phyloP scores from a whole-genome alignment of 2,113 vertebrate genomes.

The Tor tambroides region DNA sequence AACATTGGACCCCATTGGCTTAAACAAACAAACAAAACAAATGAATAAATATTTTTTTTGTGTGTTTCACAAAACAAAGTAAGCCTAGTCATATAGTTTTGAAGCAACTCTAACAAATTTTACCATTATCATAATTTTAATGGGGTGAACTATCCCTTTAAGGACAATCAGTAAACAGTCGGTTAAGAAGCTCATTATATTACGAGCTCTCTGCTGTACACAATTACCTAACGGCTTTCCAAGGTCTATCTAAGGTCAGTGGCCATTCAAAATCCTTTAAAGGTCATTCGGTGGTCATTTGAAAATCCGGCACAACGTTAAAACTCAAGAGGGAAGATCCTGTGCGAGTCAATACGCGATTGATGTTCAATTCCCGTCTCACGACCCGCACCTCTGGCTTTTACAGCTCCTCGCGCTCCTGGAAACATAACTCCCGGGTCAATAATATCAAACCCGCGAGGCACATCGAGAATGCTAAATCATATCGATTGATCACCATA shows the following conservation, averaged over 20 bases:
- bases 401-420: neutral
- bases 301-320: neutral
- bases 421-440: conserved; percentile 20
- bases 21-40: neutral
- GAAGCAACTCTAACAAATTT: too few relatives aligned
- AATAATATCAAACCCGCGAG: conserved; percentile 1
- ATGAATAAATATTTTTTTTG: neutral
- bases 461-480: neutral
- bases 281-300: conserved; percentile 2
- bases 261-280: neutral
- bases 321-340: neutral
- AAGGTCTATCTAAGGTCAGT: neutral
- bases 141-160: neutral
- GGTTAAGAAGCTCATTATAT: neutral
- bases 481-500: neutral
- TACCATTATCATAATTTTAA: too few relatives aligned
- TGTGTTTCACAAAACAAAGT: too few relatives aligned
- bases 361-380: conserved; percentile 1
- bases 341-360: neutral
- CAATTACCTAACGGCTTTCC: neutral
- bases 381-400: neutral
- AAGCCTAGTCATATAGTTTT: neutral
- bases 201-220: neutral
- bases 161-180: neutral
- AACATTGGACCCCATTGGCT: too few relatives aligned